A percentile compares a stretch with the other conserved stretches of the same genome.
Conservation (phyloP, 2,113 vertebrate genomes). For the Miniopterus natalensis region DNA sequence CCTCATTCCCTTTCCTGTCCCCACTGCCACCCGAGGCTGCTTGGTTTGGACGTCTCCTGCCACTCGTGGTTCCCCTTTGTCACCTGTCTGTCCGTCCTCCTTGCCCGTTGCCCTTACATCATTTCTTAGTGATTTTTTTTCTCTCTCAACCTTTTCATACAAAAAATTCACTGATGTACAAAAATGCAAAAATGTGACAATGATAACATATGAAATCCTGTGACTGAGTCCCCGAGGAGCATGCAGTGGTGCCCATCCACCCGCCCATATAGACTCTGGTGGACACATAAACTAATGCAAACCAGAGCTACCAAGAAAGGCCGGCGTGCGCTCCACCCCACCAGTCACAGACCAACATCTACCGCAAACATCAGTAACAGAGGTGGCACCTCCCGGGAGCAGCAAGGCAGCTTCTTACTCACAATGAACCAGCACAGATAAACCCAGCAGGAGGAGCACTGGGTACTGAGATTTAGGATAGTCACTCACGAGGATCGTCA, state of each 20-base stretch:
- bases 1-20: not conserved
- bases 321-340: conserved; percentile 75
- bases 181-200: conserved; percentile 89
- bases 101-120: not conserved
- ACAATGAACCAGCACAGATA: conserved; percentile 98
- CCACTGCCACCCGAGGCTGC: no score
- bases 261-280: conserved; percentile 73
- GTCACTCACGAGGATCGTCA: conserved; percentile 99
- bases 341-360: conserved; percentile 56
- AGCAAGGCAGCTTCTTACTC: conserved; percentile 89
- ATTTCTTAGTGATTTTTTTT: not conserved
- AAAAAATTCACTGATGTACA: conserved; percentile 89
- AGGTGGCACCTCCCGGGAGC: conserved; percentile 72
- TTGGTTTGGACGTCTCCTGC: rapidly evolving
- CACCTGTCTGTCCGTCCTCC: not conserved
- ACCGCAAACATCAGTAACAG: conserved; percentile 74
- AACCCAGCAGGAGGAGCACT: conserved; percentile 96
- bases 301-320: conserved; percentile 78
- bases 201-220: conserved; percentile 86
- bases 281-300: conserved; percentile 84
- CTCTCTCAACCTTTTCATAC: conserved; percentile 89
- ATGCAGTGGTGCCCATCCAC: not conserved
- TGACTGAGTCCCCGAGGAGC: conserved; percentile 69
- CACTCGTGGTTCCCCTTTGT: not conserved
- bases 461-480: conserved; percentile 99